Conservation (phyloP, 37 sponge, comb jelly and placozoan genomes). For the Haliclona indistincta region DNA sequence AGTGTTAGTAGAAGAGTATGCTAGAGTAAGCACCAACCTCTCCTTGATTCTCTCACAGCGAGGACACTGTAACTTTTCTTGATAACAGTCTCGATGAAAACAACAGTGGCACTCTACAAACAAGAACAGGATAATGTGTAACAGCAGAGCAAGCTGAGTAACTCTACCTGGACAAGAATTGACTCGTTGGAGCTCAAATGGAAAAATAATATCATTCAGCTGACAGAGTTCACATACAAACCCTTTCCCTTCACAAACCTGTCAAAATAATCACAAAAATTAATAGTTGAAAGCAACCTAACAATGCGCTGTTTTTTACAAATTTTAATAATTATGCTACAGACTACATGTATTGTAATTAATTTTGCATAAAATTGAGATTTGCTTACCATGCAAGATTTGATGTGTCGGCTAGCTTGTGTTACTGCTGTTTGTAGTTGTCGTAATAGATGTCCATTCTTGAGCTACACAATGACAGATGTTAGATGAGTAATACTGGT, state of each 20-base stretch:
- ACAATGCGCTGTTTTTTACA: too few relatives aligned
- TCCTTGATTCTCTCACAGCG: slow-evolving; percentile 29
- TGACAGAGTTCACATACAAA: slow-evolving; percentile 96
- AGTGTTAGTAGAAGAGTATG: too few relatives aligned
- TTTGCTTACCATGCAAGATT: slow-evolving; percentile 42
- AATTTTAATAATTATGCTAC: too few relatives aligned
- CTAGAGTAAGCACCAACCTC: slow-evolving; percentile 29
- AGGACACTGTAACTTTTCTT: slow-evolving; percentile 24
- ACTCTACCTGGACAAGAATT: too few relatives aligned
- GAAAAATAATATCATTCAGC: slow-evolving; percentile 81
- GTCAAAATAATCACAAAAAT: too few relatives aligned
- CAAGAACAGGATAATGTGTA: too few relatives aligned
- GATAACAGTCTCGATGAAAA: slow-evolving; percentile 48
- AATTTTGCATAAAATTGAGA: too few relatives aligned
- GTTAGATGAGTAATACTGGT: background rate
- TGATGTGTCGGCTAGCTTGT: slow-evolving; percentile 48
- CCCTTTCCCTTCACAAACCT: slow-evolving; percentile 84
- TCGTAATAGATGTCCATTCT: slow-evolving; percentile 20
- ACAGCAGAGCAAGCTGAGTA: too few relatives aligned
- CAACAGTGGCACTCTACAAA: slow-evolving; percentile 52
- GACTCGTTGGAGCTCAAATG: slow-evolving; percentile 83
- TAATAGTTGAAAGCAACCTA: too few relatives aligned
- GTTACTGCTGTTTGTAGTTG: slow-evolving; percentile 18
- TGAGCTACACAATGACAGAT: slow-evolving; percentile 12
- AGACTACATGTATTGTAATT: too few relatives aligned